Conservation (phyloP, 2,113 vertebrate species). For the Dolichotis patagonum region DNA sequence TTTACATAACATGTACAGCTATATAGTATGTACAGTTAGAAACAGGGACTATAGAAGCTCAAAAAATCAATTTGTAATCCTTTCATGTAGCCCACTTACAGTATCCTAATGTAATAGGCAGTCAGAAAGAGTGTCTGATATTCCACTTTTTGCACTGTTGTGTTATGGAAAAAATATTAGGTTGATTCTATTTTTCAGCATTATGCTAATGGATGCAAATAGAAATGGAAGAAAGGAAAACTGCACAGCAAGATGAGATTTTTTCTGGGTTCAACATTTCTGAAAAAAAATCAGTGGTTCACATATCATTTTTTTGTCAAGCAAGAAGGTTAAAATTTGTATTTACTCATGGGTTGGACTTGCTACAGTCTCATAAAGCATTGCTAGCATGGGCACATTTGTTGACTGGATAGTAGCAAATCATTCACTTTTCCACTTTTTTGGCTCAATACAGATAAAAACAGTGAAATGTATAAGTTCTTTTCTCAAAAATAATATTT, state of each 20-base stretch:
- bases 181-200: conserved; percentile 68
- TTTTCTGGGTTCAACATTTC: conserved; percentile 57
- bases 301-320: conserved; percentile 76
- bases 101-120: conserved; percentile 57
- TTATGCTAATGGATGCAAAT: conserved; percentile 76
- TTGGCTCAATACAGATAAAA: conserved; percentile 68
- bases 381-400: conserved; percentile 58
- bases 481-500: conserved; percentile 64
- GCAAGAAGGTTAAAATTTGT: conserved; percentile 71
- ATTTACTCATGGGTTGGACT: conserved; percentile 78
- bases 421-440: conserved; percentile 71
- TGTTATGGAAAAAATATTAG: conserved; percentile 57
- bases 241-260: conserved; percentile 49
- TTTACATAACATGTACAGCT: conserved; percentile 8
- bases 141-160: conserved; percentile 63
- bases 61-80: conserved; percentile 64
- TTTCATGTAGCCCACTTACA: conserved; percentile 34
- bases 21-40: conserved; percentile 30
- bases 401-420: conserved; percentile 59
- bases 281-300: conserved; percentile 62
- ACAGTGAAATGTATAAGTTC: conserved; percentile 75
- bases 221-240: conserved; percentile 64
- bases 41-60: neutral
- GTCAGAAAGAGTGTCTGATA: conserved; percentile 47
- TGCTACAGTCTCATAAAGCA: conserved; percentile 71